Conservation (phyloP, 92 coral and sea anemone genomes). For the Phenganax stokvisi region DNA sequence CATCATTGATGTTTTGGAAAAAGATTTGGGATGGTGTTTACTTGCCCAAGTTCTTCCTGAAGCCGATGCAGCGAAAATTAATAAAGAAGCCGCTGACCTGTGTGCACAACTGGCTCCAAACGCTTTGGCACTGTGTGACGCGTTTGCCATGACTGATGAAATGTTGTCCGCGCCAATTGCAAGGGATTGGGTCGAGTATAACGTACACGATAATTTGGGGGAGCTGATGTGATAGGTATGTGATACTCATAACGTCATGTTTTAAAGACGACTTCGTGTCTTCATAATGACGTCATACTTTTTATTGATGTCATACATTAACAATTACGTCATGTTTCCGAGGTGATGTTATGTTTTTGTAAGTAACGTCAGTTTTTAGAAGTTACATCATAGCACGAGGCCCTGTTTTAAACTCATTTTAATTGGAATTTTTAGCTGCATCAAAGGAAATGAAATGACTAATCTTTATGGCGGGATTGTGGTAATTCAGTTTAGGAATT, state of each 20-base stretch:
- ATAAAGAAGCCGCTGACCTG: constrained; percentile 62
- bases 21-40: constrained; percentile 59
- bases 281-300: too few relatives aligned
- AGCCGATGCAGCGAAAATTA: constrained; percentile 63
- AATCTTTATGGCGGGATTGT: too few relatives aligned
- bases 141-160: constrained; percentile 64
- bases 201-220: constrained; percentile 64
- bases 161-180: constrained; percentile 78
- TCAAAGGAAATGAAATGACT: too few relatives aligned
- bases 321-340: too few relatives aligned
- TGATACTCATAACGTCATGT: not conserved
- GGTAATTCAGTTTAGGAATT: too few relatives aligned
- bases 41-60: constrained; percentile 59
- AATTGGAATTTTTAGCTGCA: too few relatives aligned
- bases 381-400: not conserved
- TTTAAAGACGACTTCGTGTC: not conserved
- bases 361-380: not conserved
- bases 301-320: not conserved
- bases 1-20: constrained; percentile 53
- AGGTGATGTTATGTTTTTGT: not conserved
- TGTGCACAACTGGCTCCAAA: constrained; percentile 69
- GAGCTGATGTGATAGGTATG: constrained; percentile 32
- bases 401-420: too few relatives aligned
- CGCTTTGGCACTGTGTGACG: constrained; percentile 73
- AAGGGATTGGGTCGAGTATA: constrained; percentile 78